Base-by-base conservation (phyloP, 2,113 vertebrate species). In the Elephas maximus region DNA sequence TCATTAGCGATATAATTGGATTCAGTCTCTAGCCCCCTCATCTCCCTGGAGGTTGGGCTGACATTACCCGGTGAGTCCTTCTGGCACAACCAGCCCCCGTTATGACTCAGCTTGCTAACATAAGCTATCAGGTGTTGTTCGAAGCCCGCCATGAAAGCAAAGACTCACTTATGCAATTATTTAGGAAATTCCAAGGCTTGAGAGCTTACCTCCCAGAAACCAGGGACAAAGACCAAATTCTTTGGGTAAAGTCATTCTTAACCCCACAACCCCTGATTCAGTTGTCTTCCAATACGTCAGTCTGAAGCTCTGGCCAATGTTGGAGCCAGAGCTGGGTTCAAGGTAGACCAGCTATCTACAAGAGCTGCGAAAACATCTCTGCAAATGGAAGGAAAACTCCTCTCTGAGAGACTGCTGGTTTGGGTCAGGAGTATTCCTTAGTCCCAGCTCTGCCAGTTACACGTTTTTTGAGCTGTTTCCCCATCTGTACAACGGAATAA, bases 361-460 rank as follows among this genome's bases (percentile, higher is more conserved):
- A 11, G 0, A 8, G 20, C 26, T 45, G 53, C 63, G 23, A 0
- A 15, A 24, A 28, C 18, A 2, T 28, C 23, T 2, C 18, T 26
- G 20, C 63, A n/a, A 60, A 11, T 17, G 18, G 30, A 0, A 18
- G 37, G 23, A 30, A 69, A 23, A 12, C 28, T 44, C n/a, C 79
- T 79, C 44, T 17, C 5, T 0, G 77, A 80, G 44, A 23, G 53
- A 44, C 5, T 28, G 11, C 37, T 9, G 26, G 2, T 0, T 0
- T 3, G 24, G 20, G 37, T 41, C 33, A 48, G 73, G 15, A 63
- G 20, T 6, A 1, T 30, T 28, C 78, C 51, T 51, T n/a, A 8
- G 23, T 10, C 51, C 62, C n/a, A 30, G 44, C 62, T 69, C 30
- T 11, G 51, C n/a, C 24, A 45, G 53, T 20, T 20, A 2, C 57